These are phyloP conservation scores for Styela clava DNA, from an alignment of 23 tunicate species.

Conservation along the genomic window DNA sequence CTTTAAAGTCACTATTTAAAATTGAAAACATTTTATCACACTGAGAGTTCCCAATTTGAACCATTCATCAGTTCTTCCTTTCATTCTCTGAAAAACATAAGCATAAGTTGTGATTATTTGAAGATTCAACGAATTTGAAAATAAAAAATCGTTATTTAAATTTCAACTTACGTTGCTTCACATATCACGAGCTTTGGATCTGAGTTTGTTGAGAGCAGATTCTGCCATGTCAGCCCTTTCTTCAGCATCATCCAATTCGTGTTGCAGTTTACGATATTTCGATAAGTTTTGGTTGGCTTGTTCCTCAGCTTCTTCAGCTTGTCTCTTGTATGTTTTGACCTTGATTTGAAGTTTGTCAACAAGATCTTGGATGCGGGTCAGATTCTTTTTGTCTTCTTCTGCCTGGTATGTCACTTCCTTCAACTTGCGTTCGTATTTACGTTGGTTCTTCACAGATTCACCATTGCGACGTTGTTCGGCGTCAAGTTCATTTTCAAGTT, in stretches of 20 bases:
- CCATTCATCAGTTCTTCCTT: no score
- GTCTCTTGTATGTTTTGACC: constrained; percentile 98
- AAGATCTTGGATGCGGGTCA: constrained; percentile 86
- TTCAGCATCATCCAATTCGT: constrained; percentile 86
- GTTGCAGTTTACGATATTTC: constrained; percentile 77
- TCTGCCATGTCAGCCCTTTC: constrained; percentile 94
- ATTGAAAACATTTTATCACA: no score
- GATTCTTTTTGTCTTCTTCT: constrained; percentile 95
- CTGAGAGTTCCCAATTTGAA: no score
- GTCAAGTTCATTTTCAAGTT: constrained; percentile 93
- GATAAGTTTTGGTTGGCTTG: constrained; percentile 70
- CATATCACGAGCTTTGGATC: constrained; percentile 66
- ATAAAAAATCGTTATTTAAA: background rate
- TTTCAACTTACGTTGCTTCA: constrained; percentile 8
- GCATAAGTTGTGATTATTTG: no score
- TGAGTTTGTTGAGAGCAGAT: constrained; percentile 70
- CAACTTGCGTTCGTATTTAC: constrained; percentile 71
- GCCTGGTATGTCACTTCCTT: constrained; percentile 69
- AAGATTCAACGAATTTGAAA: no score
- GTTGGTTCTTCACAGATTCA: constrained; percentile 67
- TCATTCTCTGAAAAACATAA: no score
- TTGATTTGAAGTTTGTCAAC: constrained; percentile 88
- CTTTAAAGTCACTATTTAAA: no score
- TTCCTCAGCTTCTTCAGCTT: constrained; percentile 95
- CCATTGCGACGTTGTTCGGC: constrained; percentile 88